Conservation (phyloP, 2,888 invertebrate genomes). For the Fissipunctia ypsillon region DNA sequence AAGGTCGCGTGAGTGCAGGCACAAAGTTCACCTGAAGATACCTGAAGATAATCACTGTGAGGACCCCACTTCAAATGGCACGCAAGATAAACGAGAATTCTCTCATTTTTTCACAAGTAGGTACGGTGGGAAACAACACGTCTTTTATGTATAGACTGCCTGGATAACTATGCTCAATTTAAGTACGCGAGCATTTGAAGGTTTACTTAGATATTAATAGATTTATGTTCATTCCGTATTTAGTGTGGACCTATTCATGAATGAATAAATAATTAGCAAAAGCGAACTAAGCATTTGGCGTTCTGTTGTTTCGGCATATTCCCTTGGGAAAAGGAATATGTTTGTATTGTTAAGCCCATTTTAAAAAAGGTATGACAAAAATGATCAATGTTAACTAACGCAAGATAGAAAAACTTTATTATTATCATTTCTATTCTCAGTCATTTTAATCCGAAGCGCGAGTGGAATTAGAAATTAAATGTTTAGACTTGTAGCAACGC, state of each 20-base stretch:
- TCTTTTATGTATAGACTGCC: constrained; percentile 50
- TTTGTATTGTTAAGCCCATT: background rate
- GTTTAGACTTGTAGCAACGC: constrained; percentile 50
- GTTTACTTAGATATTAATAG: constrained; percentile 16
- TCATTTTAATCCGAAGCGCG: constrained; percentile 28
- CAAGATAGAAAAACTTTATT: background rate
- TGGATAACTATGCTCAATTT: constrained; percentile 22
- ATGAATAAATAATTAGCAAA: background rate
- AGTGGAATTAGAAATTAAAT: constrained; percentile 59
- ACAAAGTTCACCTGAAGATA: constrained; percentile 84
- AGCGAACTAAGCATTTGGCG: background rate
- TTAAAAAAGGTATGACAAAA: background rate
- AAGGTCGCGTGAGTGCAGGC: constrained; percentile 80
- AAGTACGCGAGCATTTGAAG: constrained; percentile 12
- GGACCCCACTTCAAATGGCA: constrained; percentile 83
- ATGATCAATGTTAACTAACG: background rate
- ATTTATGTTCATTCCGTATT: background rate
- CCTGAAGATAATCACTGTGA: constrained; percentile 83
- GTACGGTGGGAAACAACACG: constrained; percentile 68
- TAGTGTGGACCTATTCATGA: background rate
- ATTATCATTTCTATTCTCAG: constrained; percentile 6
- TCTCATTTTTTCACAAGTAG: constrained; percentile 75
- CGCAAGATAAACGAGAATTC: constrained; percentile 85
- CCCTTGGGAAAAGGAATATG: background rate
- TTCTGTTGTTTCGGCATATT: background rate